Base-by-base conservation (phyloP, 2,113 vertebrate genomes). In the Labeo catla region DNA sequence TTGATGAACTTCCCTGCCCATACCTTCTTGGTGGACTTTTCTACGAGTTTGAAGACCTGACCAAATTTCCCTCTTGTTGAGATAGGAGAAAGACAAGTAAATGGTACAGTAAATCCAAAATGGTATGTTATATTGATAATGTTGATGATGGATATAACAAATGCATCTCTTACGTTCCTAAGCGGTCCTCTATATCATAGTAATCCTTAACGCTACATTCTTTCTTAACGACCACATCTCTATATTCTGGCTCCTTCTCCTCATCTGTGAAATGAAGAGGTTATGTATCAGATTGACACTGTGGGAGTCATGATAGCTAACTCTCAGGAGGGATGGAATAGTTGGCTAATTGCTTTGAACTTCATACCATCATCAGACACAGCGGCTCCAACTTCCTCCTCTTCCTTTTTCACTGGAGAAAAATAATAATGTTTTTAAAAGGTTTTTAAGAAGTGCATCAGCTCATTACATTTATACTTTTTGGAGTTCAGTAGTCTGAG, bases 1-100 rank as follows among this genome's bases (percentile, higher is more conserved):
- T 99, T 99, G 92, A 99, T 98, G 94, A 99, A 99, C 92, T 99
- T 99, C 61, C 98, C 98, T 11, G 98, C 98, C 97, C 97, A 99
- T n/a, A 96, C 93, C 93, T 99, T 99, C 95, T 95, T 95, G 45
- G 92, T 97, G 81, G 97, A 95, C 93, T 99, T 99, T 89, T 99
- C 98, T 89, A 97, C 95, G 86, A 99, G 95, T 90, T 96, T 96
- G 86, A 99, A 99, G 85, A 99, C 98, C 93, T 99, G 98, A 90
- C 98, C 98, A 73, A 99, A 99, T 94, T 99, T 99, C 4, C 98
- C 98, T 90, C 98, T 99, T 93, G 12, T 88, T 89, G 87, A 81
- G 9, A 83, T 7, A 76, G 70, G 8, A 50, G 16, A 68, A 36
- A 57, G 65, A 23, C 2, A 50, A 23, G 63, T 2, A 21, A 13